These are phyloP conservation scores for Hyles euphorbiae DNA, from an alignment of 1,140 invertebrate species.

Conservation along the genomic window DNA sequence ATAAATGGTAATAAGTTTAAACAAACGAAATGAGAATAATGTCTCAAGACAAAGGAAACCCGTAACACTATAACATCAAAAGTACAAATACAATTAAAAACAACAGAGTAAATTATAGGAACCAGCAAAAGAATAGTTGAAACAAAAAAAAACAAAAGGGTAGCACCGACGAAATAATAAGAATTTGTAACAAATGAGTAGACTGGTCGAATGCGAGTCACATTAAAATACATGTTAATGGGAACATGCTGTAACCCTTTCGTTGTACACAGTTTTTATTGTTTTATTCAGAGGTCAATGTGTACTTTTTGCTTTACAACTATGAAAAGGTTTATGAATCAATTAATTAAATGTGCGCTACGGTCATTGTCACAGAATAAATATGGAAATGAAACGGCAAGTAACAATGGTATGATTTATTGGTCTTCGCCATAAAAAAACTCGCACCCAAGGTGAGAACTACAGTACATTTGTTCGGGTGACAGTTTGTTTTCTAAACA, in stretches of 20 bases:
- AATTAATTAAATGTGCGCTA: conserved; percentile 71
- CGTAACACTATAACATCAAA: too few relatives aligned
- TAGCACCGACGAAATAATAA: conserved; percentile 32
- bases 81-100: not conserved
- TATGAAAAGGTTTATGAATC: conserved; percentile 70
- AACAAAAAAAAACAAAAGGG: conserved; percentile 4
- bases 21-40: too few relatives aligned
- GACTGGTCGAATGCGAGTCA: conserved; percentile 54
- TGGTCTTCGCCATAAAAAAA: conserved; percentile 43
- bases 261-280: conserved; percentile 60
- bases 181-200: conserved; percentile 56
- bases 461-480: conserved; percentile 33
- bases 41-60: too few relatives aligned
- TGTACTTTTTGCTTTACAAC: conserved; percentile 52
- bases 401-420: conserved; percentile 71
- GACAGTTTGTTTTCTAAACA: conserved; percentile 25
- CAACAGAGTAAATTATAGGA: not conserved
- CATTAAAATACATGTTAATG: conserved; percentile 65
- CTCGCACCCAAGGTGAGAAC: conserved; percentile 56
- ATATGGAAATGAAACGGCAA: conserved; percentile 65
- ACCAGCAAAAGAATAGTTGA: not conserved
- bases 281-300: conserved; percentile 71
- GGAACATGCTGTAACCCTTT: conserved; percentile 71
- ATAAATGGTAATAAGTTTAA: too few relatives aligned
- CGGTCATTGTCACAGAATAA: conserved; percentile 70